Conservation (phyloP, 2,888 invertebrate species). For the Marronus borbonicus region DNA sequence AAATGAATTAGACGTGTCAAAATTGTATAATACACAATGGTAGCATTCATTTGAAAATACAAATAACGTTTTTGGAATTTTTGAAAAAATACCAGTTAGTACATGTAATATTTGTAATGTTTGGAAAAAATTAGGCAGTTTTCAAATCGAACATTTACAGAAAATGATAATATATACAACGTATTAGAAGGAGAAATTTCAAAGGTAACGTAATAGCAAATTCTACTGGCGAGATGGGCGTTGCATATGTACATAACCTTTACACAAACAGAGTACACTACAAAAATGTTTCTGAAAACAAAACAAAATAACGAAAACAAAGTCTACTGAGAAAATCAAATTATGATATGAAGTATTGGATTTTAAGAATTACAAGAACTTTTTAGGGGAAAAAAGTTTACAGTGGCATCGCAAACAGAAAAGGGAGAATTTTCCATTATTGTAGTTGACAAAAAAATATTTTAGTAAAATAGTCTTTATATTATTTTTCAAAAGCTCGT, state of each 20-base stretch:
- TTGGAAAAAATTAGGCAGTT: conserved; percentile 29
- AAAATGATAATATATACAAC: neutral
- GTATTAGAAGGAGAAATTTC: neutral
- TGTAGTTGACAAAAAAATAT: too few relatives aligned
- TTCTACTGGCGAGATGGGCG: neutral
- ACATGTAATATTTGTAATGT: conserved; percentile 55
- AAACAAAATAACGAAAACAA: too few relatives aligned
- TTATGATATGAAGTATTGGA: too few relatives aligned
- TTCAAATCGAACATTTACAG: neutral
- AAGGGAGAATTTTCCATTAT: too few relatives aligned
- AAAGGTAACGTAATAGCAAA: neutral
- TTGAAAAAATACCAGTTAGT: conserved; percentile 50
- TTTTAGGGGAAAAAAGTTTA: too few relatives aligned
- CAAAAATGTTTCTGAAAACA: too few relatives aligned
- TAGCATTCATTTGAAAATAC: conserved; percentile 48
- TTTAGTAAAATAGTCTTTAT: too few relatives aligned
- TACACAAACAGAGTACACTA: too few relatives aligned
- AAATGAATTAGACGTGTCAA: neutral
- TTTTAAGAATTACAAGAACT: too few relatives aligned
- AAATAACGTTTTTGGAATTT: conserved; percentile 29
- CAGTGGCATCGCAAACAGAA: too few relatives aligned
- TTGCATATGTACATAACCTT: neutral
- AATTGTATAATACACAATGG: conserved; percentile 38
- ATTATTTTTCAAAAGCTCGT: neutral
- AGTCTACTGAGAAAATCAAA: too few relatives aligned